phyloP scores from a whole-genome alignment of 2,797 vertebrate genomes.

The Sciurus carolinensis region DNA sequence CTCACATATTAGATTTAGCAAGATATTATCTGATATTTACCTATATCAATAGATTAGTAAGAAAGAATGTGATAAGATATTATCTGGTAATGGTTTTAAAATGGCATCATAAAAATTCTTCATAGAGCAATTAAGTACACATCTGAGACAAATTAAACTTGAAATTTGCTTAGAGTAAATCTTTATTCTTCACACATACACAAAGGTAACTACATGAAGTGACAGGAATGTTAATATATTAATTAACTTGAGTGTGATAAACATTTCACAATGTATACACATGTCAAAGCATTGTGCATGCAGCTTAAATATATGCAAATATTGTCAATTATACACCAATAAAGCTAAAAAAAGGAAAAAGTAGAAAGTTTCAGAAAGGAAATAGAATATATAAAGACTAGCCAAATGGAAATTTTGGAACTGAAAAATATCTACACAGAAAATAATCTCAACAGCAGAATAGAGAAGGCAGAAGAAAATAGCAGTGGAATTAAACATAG shows the following conservation, averaged over 20 bases:
- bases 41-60: background rate
- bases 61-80: background rate
- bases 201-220: background rate
- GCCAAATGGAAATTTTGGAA: background rate
- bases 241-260: background rate
- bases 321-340: background rate
- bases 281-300: background rate
- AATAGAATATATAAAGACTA: background rate
- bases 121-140: background rate
- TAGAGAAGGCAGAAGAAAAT: background rate
- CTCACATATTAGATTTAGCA: background rate
- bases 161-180: background rate
- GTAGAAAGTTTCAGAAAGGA: background rate
- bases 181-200: background rate
- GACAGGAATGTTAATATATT: background rate
- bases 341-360: background rate
- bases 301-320: background rate
- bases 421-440: background rate
- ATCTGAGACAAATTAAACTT: background rate
- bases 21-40: background rate
- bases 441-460: background rate
- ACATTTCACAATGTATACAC: background rate
- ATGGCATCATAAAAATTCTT: background rate
- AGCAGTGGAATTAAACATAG: background rate
- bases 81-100: constrained; percentile 30